Percentiles rank a stretch among this genome's conserved stretches.
Conservation (phyloP, 2,888 invertebrate species). For the Unio pictorum region DNA sequence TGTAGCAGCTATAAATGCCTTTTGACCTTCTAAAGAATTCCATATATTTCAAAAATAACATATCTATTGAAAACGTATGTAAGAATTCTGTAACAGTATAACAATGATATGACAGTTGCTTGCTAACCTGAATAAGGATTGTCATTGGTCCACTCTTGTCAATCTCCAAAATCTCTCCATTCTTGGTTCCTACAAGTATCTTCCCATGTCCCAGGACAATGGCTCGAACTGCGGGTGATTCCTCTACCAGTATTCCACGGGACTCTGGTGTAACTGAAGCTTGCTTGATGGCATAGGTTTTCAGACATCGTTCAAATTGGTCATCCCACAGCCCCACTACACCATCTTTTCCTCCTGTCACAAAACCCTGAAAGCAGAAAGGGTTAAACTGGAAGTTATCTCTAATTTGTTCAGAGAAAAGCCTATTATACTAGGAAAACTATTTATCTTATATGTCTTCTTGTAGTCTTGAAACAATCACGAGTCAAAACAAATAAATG, state of each 20-base stretch:
- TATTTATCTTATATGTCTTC: neutral
- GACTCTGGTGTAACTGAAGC: conserved; percentile 58
- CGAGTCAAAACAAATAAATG: neutral
- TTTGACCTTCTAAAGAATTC: too few relatives aligned
- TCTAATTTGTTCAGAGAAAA: neutral
- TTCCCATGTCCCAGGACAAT: conserved; percentile 70
- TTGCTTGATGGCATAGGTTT: conserved; percentile 69
- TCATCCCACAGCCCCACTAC: conserved; percentile 71
- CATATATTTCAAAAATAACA: too few relatives aligned
- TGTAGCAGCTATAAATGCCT: too few relatives aligned
- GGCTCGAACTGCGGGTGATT: conserved; percentile 67
- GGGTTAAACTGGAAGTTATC: neutral
- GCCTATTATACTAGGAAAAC: neutral
- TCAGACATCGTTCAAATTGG: conserved; percentile 69
- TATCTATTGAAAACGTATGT: too few relatives aligned
- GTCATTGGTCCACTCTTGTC: conserved; percentile 69
- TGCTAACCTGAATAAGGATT: conserved; percentile 67
- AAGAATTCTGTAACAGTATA: too few relatives aligned
- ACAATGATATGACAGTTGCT: too few relatives aligned
- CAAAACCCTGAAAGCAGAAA: conserved; percentile 67
- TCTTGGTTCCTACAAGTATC: conserved; percentile 71
- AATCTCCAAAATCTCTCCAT: conserved; percentile 71
- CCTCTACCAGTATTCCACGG: conserved; percentile 60
- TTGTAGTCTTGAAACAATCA: neutral
- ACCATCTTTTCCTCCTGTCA: conserved; percentile 73